Percentiles rank a stretch among this genome's conserved stretches.
Conservation (phyloP, 2,888 invertebrate genomes). For the Eulithis testata region DNA sequence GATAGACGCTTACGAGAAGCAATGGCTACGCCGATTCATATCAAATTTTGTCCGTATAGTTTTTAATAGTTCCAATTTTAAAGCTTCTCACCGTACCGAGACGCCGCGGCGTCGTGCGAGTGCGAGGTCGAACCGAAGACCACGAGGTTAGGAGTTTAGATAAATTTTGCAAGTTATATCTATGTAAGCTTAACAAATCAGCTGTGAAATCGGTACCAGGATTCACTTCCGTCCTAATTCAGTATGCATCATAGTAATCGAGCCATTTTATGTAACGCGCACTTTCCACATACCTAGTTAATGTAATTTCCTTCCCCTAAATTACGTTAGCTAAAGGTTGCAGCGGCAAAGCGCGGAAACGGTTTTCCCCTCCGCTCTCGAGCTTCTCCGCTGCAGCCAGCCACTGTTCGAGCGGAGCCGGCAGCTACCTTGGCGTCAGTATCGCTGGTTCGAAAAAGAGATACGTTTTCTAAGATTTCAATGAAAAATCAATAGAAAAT, state of each 20-base stretch:
- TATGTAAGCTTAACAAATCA: conserved; percentile 82
- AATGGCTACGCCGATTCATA: conserved; percentile 83
- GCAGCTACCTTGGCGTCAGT: conserved; percentile 26
- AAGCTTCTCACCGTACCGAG: conserved; percentile 79
- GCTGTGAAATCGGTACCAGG: conserved; percentile 84
- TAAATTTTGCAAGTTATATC: conserved; percentile 79
- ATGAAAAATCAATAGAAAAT: conserved; percentile 5
- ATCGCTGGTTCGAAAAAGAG: conserved; percentile 21
- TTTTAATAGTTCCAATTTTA: conserved; percentile 81
- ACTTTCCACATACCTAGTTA: conserved; percentile 74
- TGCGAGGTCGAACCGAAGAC: conserved; percentile 63
- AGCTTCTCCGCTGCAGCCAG: conserved; percentile 40
- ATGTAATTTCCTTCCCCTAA: conserved; percentile 79
- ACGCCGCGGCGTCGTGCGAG: conserved; percentile 63
- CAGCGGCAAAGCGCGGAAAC: conserved; percentile 41
- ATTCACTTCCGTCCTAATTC: conserved; percentile 85
- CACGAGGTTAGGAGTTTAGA: conserved; percentile 73
- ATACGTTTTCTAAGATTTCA: conserved; percentile 15
- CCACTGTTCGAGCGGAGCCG: conserved; percentile 35
- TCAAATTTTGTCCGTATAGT: conserved; percentile 83
- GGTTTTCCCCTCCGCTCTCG: conserved; percentile 49
- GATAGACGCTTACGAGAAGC: conserved; percentile 78
- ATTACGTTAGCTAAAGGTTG: conserved; percentile 68
- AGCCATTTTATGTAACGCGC: conserved; percentile 85
- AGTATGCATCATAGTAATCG: conserved; percentile 84